phyloP scores from a whole-genome alignment of 37 sponge, comb jelly and placozoan genomes.

The Oopsacas minuta region DNA sequence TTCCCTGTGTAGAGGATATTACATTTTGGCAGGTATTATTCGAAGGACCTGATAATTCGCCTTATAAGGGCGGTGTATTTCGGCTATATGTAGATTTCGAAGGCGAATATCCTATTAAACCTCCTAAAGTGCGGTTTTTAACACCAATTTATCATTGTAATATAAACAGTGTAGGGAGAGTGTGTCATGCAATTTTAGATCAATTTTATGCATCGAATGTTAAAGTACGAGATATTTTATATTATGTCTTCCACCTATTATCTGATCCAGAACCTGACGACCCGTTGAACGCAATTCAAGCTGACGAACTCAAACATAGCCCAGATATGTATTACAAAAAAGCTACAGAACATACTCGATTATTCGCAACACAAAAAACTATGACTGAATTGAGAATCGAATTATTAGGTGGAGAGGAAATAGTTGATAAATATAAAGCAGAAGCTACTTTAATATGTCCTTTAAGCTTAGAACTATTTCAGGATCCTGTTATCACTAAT shows the following conservation, averaged over 20 bases:
- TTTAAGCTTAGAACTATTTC: conserved; percentile 21
- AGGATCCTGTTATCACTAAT: neutral
- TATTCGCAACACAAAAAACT: neutral
- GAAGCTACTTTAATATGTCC: conserved; percentile 27
- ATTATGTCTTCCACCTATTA: neutral
- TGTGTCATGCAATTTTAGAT: neutral
- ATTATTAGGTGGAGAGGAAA: neutral
- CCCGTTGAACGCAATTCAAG: neutral
- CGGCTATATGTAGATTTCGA: conserved; percentile 12
- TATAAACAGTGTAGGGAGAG: conserved; percentile 9
- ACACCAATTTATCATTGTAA: conserved; percentile 21
- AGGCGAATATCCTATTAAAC: conserved; percentile 10
- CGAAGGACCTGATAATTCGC: neutral
- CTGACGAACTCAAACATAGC: neutral
- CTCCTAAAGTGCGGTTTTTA: conserved; percentile 25
- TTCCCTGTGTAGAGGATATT: conserved; percentile 12
- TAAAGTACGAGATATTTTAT: neutral
- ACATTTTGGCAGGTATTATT: conserved; percentile 9
- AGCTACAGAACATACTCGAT: neutral
- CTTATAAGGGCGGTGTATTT: neutral
- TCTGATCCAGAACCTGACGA: neutral
- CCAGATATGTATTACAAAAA: neutral
- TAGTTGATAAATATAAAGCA: neutral
- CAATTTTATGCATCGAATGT: neutral
- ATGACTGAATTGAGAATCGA: neutral